These are phyloP conservation scores for Clunio marinus DNA, from an alignment of 2,888 invertebrate species.

Conservation along the genomic window DNA sequence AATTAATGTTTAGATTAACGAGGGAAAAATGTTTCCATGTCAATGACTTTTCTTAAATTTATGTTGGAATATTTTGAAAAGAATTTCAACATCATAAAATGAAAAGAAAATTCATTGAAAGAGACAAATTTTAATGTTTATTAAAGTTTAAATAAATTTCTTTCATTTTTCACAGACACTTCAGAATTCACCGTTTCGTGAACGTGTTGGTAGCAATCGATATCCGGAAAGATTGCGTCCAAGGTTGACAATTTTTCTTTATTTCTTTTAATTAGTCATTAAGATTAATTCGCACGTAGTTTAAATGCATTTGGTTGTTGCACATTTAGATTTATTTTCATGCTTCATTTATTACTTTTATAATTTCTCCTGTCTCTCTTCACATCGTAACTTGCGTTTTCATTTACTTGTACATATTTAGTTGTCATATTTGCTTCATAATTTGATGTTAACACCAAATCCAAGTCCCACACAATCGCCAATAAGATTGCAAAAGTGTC, in stretches of 20 bases:
- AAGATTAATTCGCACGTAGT: background rate
- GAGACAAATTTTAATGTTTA: too few relatives aligned
- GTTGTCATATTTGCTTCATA: background rate
- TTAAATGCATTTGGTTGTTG: slow-evolving; percentile 22
- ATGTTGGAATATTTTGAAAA: too few relatives aligned
- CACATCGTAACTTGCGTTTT: background rate
- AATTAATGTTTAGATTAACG: too few relatives aligned
- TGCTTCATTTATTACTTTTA: slow-evolving; percentile 1
- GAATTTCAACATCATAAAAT: too few relatives aligned
- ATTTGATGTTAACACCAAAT: background rate
- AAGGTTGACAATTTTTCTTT: slow-evolving; percentile 56
- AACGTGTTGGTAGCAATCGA: slow-evolving; percentile 83
- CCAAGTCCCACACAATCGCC: slow-evolving; percentile 10
- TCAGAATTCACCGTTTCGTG: slow-evolving; percentile 79
- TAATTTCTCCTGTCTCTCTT: background rate
- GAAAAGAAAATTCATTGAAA: background rate
- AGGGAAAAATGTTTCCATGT: too few relatives aligned
- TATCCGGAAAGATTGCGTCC: slow-evolving; percentile 76
- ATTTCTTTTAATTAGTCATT: slow-evolving; percentile 39
- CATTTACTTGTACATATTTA: background rate
- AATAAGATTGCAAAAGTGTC: background rate
- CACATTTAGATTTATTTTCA: slow-evolving; percentile 21
- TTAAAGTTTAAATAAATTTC: too few relatives aligned
- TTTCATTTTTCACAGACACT: slow-evolving; percentile 55
- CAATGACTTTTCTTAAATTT: too few relatives aligned